These are phyloP conservation scores for Lamprologus lemairii DNA, from an alignment of 2,113 vertebrate genomes.

Conservation along the genomic window DNA sequence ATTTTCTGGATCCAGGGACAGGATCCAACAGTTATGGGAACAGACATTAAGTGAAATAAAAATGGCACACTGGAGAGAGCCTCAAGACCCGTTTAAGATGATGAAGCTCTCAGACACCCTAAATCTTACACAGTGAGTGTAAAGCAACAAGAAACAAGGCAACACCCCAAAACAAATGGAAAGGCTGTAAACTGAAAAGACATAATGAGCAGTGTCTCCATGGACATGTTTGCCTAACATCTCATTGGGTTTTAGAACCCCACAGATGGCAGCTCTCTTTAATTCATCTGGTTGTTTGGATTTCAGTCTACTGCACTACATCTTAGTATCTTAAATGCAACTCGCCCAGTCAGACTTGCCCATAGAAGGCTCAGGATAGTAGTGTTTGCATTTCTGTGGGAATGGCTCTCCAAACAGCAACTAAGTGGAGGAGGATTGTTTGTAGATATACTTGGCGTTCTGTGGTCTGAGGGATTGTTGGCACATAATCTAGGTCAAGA, in stretches of 20 bases:
- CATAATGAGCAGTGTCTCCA: constrained; percentile 18
- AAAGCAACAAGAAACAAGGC: background rate
- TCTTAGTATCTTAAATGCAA: background rate
- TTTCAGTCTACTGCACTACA: background rate
- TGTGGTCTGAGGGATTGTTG: constrained; percentile 44
- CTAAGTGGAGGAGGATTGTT: constrained; percentile 48
- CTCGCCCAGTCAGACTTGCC: background rate
- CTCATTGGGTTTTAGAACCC: constrained; percentile 21
- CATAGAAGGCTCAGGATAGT: constrained; percentile 28
- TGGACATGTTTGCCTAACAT: constrained; percentile 30
- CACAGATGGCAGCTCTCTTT: constrained; percentile 8
- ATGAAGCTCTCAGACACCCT: constrained; percentile 33
- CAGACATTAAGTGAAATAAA: constrained; percentile 40
- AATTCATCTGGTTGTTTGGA: constrained; percentile 45
- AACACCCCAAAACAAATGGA: background rate
- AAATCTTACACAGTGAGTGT: background rate
- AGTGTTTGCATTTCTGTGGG: constrained; percentile 60
- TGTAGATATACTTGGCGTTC: constrained; percentile 55
- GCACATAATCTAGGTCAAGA: constrained; percentile 56
- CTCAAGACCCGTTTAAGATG: constrained; percentile 9
- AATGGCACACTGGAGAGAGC: constrained; percentile 11
- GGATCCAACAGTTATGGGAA: constrained; percentile 46
- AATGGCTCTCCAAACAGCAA: constrained; percentile 43
- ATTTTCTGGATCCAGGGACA: constrained; percentile 7
- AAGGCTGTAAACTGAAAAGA: constrained; percentile 1